Evolutionary conservation across 2,113 vertebrate genomes (phyloP).

Genomic region (Daubentonia madagascariensis): DNA sequence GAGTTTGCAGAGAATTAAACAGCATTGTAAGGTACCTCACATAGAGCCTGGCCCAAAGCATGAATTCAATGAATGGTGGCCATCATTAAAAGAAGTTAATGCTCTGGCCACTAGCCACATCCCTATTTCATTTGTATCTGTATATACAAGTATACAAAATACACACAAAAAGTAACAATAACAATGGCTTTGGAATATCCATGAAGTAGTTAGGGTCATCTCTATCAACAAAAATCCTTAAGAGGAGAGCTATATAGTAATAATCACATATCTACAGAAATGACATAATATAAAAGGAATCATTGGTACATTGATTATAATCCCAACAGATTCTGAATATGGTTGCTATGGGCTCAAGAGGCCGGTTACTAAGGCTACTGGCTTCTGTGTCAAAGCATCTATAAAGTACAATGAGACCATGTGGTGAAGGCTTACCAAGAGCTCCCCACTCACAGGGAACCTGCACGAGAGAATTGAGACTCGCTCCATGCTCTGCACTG

Average conservation of each 20-base stretch:
- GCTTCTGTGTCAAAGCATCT: slow-evolving; percentile 58
- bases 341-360: neutral
- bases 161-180: neutral
- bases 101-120: neutral
- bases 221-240: neutral
- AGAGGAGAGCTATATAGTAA: neutral
- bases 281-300: neutral
- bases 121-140: neutral
- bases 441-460: slow-evolving; percentile 27
- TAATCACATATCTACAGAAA: neutral
- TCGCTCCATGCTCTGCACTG: neutral
- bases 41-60: neutral
- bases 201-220: neutral
- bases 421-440: slow-evolving; percentile 50
- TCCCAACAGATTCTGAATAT: neutral
- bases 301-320: neutral
- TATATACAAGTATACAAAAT: neutral
- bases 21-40: neutral
- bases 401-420: slow-evolving; percentile 58
- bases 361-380: neutral
- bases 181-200: neutral
- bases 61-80: no score
- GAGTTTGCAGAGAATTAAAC: neutral
- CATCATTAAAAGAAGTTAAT: neutral
- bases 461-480: neutral